A percentile compares a stretch with the other conserved stretches of the same genome.
phyloP scores from a whole-genome alignment of 2,797 vertebrate species.

The Melanotaenia boesemani region DNA sequence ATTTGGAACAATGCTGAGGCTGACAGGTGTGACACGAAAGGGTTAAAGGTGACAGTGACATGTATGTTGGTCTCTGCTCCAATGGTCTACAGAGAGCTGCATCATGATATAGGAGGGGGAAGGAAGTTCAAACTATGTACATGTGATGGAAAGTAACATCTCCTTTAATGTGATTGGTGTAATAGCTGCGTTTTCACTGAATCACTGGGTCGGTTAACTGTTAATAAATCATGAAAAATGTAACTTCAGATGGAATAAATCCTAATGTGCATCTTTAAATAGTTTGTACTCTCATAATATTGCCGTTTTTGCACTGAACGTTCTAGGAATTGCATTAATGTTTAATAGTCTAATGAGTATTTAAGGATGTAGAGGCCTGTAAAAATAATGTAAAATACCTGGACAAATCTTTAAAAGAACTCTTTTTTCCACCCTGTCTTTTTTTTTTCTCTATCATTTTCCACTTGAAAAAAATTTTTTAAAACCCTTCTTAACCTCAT shows the following conservation, averaged over 20 bases:
- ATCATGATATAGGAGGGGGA: neutral
- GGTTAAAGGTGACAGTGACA: constrained; percentile 51
- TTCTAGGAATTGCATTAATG: too few species aligned
- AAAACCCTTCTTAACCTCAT: neutral
- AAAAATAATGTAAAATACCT: too few species aligned
- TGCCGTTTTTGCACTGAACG: too few species aligned
- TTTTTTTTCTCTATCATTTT: neutral
- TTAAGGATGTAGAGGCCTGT: neutral
- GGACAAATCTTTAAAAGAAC: too few species aligned
- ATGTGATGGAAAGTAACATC: neutral
- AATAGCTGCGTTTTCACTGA: neutral
- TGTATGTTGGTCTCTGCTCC: constrained; percentile 28
- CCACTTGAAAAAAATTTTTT: neutral
- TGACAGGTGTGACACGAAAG: constrained; percentile 19
- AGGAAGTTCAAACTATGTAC: neutral
- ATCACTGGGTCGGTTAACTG: neutral
- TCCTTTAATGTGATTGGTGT: neutral
- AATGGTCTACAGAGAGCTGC: neutral
- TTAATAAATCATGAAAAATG: neutral
- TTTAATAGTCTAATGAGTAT: too few species aligned
- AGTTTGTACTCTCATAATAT: too few species aligned
- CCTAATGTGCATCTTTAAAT: too few species aligned
- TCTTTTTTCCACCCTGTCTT: neutral
- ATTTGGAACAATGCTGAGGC: neutral
- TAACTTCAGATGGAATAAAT: neutral